Base-by-base conservation (phyloP, 2,888 invertebrate species). In the Baccha elongata region DNA sequence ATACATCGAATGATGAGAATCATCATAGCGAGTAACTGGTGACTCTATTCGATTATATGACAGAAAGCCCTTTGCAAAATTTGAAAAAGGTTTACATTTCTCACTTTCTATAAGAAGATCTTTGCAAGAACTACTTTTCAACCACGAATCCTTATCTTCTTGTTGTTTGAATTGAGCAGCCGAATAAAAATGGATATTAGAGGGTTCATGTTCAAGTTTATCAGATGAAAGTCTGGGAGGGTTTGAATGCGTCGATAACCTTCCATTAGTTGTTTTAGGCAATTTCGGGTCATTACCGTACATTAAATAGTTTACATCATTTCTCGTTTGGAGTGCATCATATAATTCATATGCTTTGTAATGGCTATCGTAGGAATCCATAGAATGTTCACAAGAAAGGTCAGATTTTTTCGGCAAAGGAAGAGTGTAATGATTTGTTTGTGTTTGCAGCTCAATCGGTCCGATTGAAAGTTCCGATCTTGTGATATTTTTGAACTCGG, bases 41-140 rank as follows among this genome's bases (percentile, higher is more conserved):
- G 94, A 94, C 88, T 95, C 95, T 85, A 93, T 91, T 71, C 92
- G 91, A 85, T 92, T 91, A 60, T 89, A 90, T 2, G 90, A 88
- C 13, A 91, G 86, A 76, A 91, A 90, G 71, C 91, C 91, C 58
- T 91, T 90, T 85, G 90, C 90, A 86, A 91, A 91, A 84, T 89
- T 91, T 62, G 91, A 88, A 87, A 91, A 91, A 15, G 91, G 90
- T 32, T 89, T 89, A 1, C 89, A 86, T 81, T 91, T 91, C 75
- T 92, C 91, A 55, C 92, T 91, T 62, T 94, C 94, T 89, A 95
- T 95, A 89, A 95, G 94, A 80, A 96, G 92, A 88, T 96, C 96
- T 91, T 95, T 94, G 91, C 96, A 96, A 88, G 95, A 95, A 87
- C 95, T 94, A 89, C 95, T 95, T 88, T 96, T 94, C 85, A 95